Evolutionary conservation across 2,113 vertebrate genomes (phyloP), one percentile per base, ranked within the genome.

Genomic region (Myrmecobius fasciatus): DNA sequence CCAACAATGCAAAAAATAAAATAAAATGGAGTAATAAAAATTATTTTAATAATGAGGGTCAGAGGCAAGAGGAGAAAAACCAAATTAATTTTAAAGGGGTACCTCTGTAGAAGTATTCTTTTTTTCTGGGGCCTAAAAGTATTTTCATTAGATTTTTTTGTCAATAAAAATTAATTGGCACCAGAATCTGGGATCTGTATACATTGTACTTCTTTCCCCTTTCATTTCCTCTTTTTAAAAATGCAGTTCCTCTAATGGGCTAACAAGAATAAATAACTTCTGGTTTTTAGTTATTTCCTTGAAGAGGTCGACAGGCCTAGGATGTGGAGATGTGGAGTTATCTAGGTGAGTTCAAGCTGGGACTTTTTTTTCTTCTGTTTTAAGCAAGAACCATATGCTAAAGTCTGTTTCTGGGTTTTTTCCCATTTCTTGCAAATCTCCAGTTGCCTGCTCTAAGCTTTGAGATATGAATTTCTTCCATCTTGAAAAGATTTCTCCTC

Each of bases 61-160:
- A 43, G 17, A 20, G 67, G 7, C 67, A 83, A 90, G 47, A 51
- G 46, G 9, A 90, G 47, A 90, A 90, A 49, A 25, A 51, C 24
- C 14, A 28, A 51, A 90, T 49, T 46, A 8, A 89, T 89, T 48
- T 89, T 89, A 25, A 89, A 49, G 25, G 28, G 46, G 25, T 48
- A 43, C 12, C 89, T 48, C 25, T 90, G 26, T 48, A 48, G 48
- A 49, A 31, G 46, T 9, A 89, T 89, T 47, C 47, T 49, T 49
- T 89, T 89, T 47, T 89, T 89, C 36, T 89, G 46, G 43, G 89
- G 12, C 89, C 26, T 47, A n/a, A 89, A 90, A 90, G 26, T 90
- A 90, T 90, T 90, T 90, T 90, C 89, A 90, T 49, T 48, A 90
- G 89, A 43, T 90, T 90, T 89, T 89, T 90, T 90, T 47, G 89